phyloP scores from a whole-genome alignment of 2,113 vertebrate genomes.

The Empidonax traillii region DNA sequence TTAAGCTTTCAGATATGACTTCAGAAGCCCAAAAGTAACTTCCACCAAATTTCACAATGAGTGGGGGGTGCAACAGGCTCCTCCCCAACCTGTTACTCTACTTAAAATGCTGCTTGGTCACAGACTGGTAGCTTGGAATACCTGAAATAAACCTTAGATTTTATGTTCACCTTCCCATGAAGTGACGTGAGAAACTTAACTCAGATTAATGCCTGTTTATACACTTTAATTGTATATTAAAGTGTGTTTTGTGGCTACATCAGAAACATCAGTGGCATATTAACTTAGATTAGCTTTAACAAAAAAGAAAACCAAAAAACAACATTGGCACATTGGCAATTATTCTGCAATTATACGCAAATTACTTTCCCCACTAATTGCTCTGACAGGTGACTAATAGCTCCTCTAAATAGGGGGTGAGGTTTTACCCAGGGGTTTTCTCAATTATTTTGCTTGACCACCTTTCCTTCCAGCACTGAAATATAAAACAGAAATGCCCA shows the following conservation, averaged over 20 bases:
- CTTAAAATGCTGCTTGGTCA: not conserved
- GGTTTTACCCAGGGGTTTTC: not conserved
- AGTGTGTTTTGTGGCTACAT: not conserved
- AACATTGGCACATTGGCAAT: not conserved
- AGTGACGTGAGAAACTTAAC: not conserved
- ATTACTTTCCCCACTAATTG: constrained; percentile 24
- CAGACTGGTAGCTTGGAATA: rapidly evolving
- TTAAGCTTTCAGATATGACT: not conserved
- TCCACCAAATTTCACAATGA: rapidly evolving
- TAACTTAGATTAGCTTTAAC: not conserved
- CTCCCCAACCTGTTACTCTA: rapidly evolving
- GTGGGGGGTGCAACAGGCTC: rapidly evolving
- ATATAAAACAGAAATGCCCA: rapidly evolving
- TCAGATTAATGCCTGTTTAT: not conserved
- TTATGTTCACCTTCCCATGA: not conserved
- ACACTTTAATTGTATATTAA: constrained; percentile 8
- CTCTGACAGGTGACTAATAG: constrained; percentile 54
- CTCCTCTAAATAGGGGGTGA: not conserved
- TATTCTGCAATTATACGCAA: constrained; percentile 53
- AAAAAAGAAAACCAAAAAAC: not conserved
- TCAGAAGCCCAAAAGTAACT: not conserved
- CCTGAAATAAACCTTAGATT: not conserved
- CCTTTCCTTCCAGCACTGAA: not conserved
- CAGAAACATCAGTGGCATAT: not conserved
- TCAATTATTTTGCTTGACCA: not conserved